Conservation (phyloP, 2,113 vertebrate genomes). For the Osmerus mordax region DNA sequence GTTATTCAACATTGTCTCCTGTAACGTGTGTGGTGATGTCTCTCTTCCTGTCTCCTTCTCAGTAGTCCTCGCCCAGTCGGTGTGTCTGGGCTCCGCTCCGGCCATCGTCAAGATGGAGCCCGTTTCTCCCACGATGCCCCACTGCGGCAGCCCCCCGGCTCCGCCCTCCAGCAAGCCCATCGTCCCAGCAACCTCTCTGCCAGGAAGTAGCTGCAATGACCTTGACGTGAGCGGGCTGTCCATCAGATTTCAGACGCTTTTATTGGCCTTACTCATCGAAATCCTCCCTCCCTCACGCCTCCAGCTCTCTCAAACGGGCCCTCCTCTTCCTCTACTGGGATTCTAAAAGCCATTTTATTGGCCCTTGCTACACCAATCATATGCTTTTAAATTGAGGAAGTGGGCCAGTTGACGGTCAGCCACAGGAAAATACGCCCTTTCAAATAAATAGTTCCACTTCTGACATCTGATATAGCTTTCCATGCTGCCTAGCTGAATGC, state of each 20-base stretch:
- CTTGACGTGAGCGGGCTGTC: constrained; percentile 72
- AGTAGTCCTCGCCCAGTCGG: constrained; percentile 77
- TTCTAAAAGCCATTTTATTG: no score
- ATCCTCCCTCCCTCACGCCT: not conserved
- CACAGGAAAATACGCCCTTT: not conserved
- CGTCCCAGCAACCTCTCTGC: constrained; percentile 73
- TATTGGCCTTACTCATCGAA: not conserved
- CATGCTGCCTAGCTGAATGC: no score
- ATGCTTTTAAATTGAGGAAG: no score
- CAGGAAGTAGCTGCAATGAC: constrained; percentile 63
- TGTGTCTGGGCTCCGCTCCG: constrained; percentile 69
- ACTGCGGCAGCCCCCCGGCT: constrained; percentile 47
- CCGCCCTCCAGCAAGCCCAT: constrained; percentile 75
- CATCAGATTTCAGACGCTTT: not conserved
- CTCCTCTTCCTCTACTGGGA: no score
- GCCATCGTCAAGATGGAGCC: constrained; percentile 82
- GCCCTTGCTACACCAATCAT: no score
- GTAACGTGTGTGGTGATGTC: not conserved
- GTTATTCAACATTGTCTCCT: not conserved
- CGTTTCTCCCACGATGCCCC: constrained; percentile 58
- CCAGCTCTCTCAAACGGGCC: not conserved
- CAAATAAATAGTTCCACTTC: no score
- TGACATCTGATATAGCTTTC: no score
- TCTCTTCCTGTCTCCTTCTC: not conserved
- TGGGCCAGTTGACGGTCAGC: no score